Evolutionary conservation across 2,113 vertebrate genomes (phyloP), one percentile per base, ranked within the genome.

Genomic region (Rhineura floridana): DNA sequence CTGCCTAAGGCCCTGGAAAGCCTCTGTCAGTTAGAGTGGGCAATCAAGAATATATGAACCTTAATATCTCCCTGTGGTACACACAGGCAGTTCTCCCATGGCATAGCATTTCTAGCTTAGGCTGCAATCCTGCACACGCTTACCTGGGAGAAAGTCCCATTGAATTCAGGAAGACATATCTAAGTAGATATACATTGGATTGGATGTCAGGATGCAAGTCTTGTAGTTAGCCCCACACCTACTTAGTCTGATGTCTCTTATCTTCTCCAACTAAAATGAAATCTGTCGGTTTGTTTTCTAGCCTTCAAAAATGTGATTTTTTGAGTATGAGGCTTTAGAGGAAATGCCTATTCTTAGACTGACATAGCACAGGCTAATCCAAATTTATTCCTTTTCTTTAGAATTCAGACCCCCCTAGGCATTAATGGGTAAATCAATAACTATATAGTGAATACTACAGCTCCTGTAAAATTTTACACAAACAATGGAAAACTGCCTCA

Each of bases 311-410:
- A 0, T 15, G 0, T 21, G 67, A 85, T 48, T 0, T 0, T 84
- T 76, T 59, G 55, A 59, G 11, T 46, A 46, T 65, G 11, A 5
- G 39, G 10, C 21, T 85, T 21, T 9, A 83, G 65, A 65, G 67
- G 55, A 76, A 83, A 83, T 84, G 36, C 28, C 62, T 88, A 44
- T 83, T 78, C 52, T 63, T 84, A 9, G 0, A 84, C 55, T 83
- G 82, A 7, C 4, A 81, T 1, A 72, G 46, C 33, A 2, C 15
- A 88, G 48, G 69, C 55, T 48, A 70, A 3, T 15, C 11, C 59
- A 78, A 4, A 19, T n/a, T 52, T 83, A 86, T 81, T 23, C 21
- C 21, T 59, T 2, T 3, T 89, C 4, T 39, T 28, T 72, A 78
- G 72, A 84, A 83, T 63, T 1, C 0, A 90, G 82, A 1, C 12